phyloP scores from a whole-genome alignment of 2,888 invertebrate genomes.

The Sarcophaga variegata region DNA sequence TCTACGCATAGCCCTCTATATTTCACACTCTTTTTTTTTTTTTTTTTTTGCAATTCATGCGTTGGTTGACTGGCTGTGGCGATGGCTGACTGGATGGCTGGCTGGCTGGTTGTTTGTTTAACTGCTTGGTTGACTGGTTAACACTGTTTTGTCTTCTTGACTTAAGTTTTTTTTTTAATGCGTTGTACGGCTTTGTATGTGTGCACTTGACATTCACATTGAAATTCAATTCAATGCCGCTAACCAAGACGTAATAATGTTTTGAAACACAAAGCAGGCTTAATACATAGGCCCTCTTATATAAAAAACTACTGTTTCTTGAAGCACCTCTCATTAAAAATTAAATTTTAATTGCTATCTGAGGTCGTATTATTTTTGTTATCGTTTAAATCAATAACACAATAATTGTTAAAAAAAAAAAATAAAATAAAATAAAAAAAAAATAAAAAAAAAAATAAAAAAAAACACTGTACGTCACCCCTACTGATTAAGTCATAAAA shows the following conservation, averaged over 20 bases:
- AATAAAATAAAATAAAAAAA: no score
- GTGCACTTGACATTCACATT: slow-evolving; percentile 64
- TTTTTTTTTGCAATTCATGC: background rate
- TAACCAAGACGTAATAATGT: background rate
- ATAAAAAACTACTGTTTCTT: no score
- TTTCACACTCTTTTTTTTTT: background rate
- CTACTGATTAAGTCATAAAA: no score
- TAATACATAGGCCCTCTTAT: no score
- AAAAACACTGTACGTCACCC: no score
- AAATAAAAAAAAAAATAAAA: no score
- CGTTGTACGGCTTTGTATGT: background rate
- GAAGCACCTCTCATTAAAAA: no score
- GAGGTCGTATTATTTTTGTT: no score
- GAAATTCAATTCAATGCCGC: slow-evolving; percentile 17
- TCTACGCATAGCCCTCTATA: background rate
- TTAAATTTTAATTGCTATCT: no score
- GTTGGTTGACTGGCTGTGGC: background rate
- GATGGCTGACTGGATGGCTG: background rate
- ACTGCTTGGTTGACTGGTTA: background rate
- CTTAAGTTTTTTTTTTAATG: background rate
- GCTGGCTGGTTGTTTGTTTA: background rate
- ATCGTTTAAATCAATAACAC: no score
- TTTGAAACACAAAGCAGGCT: no score
- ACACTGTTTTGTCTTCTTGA: background rate
- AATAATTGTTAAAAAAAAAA: no score